A percentile compares a stretch with the other conserved stretches of the same genome.
phyloP scores from a whole-genome alignment of 1,140 invertebrate genomes.

The Orius insidiosus region DNA sequence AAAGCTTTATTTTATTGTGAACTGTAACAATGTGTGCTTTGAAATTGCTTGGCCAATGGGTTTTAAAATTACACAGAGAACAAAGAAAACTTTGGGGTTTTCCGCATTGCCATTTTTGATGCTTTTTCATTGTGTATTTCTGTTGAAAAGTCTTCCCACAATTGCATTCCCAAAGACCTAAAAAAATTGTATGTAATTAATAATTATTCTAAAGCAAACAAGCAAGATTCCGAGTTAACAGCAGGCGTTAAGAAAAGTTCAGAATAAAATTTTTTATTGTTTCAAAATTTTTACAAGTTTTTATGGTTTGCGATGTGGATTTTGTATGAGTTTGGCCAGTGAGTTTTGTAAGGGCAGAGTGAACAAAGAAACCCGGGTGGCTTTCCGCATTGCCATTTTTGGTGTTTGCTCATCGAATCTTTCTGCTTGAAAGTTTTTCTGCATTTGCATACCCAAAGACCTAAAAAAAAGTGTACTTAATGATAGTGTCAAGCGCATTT shows the following conservation, averaged over 20 bases:
- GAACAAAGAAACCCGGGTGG: neutral
- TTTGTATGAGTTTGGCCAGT: neutral
- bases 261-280: neutral
- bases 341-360: conserved; percentile 3
- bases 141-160: neutral
- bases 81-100: neutral
- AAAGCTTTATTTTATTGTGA: too few relatives aligned
- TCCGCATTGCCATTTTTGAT: neutral
- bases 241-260: neutral
- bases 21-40: too few relatives aligned
- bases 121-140: neutral
- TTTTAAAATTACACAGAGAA: neutral
- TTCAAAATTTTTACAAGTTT: neutral
- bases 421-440: conserved; percentile 6
- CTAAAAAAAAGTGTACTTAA: neutral
- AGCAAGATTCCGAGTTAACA: neutral
- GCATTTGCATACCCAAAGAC: conserved; percentile 3
- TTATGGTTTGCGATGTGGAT: neutral
- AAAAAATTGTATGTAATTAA: neutral
- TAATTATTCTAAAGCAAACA: neutral
- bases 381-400: conserved; percentile 7
- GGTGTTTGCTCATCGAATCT: conserved; percentile 3
- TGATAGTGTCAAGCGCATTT: neutral
- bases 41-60: too few relatives aligned
- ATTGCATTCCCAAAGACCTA: neutral